Evolutionary conservation across 1,140 invertebrate genomes (phyloP).

Genomic region (Apocrypta bakeri): DNA sequence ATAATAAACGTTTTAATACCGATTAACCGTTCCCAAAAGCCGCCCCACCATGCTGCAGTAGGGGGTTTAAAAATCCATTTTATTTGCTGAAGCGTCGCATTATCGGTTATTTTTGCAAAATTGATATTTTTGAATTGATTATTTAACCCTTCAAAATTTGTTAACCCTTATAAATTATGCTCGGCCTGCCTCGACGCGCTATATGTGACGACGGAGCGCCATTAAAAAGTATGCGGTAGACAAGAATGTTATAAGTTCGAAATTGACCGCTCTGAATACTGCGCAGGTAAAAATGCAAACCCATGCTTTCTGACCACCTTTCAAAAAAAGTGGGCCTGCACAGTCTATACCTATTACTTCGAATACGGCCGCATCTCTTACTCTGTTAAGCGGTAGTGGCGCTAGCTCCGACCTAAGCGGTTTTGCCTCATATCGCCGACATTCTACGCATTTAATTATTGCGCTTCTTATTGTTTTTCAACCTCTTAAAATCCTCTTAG

Average conservation of each 20-base stretch:
- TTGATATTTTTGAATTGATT: constrained; percentile 36
- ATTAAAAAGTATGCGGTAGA: not conserved
- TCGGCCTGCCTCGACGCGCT: constrained; percentile 54
- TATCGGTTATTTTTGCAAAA: not conserved
- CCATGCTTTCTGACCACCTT: constrained; percentile 19
- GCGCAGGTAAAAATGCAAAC: not conserved
- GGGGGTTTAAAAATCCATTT: not conserved
- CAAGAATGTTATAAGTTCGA: too few species aligned
- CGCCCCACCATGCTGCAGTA: not conserved
- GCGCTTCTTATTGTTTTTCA: not conserved
- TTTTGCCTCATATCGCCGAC: not conserved
- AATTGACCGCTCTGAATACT: not conserved
- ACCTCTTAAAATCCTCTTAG: not conserved
- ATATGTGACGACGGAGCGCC: constrained; percentile 56
- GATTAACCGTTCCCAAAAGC: not conserved
- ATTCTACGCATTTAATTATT: not conserved
- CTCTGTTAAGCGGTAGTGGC: constrained; percentile 53
- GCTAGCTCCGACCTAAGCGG: constrained; percentile 47
- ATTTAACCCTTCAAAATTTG: constrained; percentile 62
- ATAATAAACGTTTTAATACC: constrained; percentile 50
- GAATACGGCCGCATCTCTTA: constrained; percentile 40
- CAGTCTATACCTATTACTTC: constrained; percentile 8
- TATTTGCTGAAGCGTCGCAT: not conserved
- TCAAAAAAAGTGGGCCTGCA: constrained; percentile 19
- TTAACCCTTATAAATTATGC: constrained; percentile 63